Evolutionary conservation across 2,888 invertebrate species (phyloP).

Genomic region (Rotaria socialis): DNA sequence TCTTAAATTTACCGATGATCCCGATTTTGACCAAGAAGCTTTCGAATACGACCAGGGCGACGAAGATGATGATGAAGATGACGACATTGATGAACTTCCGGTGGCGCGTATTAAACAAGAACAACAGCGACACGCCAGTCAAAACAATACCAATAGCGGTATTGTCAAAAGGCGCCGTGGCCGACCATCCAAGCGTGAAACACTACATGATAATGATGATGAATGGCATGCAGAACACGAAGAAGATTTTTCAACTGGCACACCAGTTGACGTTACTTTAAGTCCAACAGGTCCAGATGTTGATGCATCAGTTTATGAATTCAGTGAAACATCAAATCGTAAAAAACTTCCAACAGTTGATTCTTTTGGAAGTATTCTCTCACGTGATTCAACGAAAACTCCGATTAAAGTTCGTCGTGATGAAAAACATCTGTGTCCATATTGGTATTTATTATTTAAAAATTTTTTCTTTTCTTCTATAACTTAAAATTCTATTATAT

Average conservation of each 20-base stretch:
- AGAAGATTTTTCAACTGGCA: neutral
- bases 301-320: conserved; percentile 34
- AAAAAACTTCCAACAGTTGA: neutral
- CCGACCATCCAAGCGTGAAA: neutral
- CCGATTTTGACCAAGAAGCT: neutral
- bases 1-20: neutral
- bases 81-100: conserved; percentile 14
- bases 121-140: conserved; percentile 14
- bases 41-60: conserved; percentile 23
- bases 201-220: neutral
- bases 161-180: neutral
- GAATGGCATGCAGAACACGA: neutral
- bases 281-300: neutral
- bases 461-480: neutral
- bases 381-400: conserved; percentile 4
- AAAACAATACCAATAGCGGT: neutral
- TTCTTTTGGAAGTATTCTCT: neutral
- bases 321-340: conserved; percentile 8
- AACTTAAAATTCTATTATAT: neutral
- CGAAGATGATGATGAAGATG: neutral
- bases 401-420: conserved; percentile 21
- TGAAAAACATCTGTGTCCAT: conserved; percentile 32
- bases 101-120: conserved; percentile 20
- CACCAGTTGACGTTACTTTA: neutral
- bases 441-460: neutral